Percentiles rank a stretch among this genome's conserved stretches.
Evolutionary conservation across 1,140 invertebrate genomes (phyloP).

Genomic region (Probaryconus sp.): DNA sequence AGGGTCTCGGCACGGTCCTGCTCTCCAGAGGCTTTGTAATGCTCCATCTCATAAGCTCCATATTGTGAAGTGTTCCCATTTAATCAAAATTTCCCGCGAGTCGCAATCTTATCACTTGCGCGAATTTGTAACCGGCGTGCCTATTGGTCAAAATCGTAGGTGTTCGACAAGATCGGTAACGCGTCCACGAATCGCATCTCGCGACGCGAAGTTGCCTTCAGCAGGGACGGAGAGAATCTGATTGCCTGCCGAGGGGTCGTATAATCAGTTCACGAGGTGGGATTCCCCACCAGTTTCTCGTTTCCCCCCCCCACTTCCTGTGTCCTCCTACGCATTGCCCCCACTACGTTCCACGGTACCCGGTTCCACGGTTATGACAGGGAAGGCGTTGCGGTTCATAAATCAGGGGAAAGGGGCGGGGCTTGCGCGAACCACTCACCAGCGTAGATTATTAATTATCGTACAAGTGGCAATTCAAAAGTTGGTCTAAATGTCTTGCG

Average conservation of each 20-base stretch:
- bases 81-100: not conserved
- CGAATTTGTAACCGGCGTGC: too few relatives aligned
- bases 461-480: constrained; percentile 58
- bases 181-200: not conserved
- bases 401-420: constrained; percentile 75
- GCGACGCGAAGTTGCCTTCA: constrained; percentile 55
- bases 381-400: constrained; percentile 77
- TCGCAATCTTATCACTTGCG: too few relatives aligned
- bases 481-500: not conserved
- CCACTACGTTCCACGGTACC: constrained; percentile 37
- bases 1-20: constrained; percentile 45
- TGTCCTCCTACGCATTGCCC: constrained; percentile 53
- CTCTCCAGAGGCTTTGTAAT: constrained; percentile 71
- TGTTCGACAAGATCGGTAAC: constrained; percentile 9
- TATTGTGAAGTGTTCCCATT: constrained; percentile 55
- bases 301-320: constrained; percentile 30
- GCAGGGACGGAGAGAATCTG: constrained; percentile 72
- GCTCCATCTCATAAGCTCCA: constrained; percentile 77
- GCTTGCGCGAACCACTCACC: constrained; percentile 74
- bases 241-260: constrained; percentile 60
- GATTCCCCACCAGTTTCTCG: constrained; percentile 24
- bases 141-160: not conserved
- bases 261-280: constrained; percentile 54
- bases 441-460: constrained; percentile 77
- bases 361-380: constrained; percentile 73